Base-by-base conservation (phyloP, 2,797 vertebrate genomes). In the Gymnoscopelus microlampas region DNA sequence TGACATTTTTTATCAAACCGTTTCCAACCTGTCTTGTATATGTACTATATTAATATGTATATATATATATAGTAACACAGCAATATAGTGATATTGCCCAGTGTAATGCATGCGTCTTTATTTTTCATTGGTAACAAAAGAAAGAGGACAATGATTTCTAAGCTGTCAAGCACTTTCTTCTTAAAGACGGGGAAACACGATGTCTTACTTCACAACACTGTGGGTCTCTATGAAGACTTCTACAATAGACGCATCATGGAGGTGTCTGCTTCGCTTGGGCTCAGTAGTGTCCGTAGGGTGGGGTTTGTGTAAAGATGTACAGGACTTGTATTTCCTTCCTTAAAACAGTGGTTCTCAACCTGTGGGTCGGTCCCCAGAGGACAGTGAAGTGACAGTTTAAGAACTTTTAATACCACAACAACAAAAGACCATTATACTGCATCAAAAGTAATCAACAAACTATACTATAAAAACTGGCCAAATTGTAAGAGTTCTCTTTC, bases 51-150 rank as follows among this genome's bases (percentile, higher is more conserved):
- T 32, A 35, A 84, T 79, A 66, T 92, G 86, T 93, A 90, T 87
- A 90, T 81, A 29, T 29, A 29, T 81, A 66, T 89, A 80, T 75
- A 78, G 87, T 90, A 91, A 82, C 88, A 83, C 87, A 89, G 88
- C 83, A 81, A 90, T 86, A 87, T n/a, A n/a, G 83, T 86, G 76
- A 81, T 85, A 80, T 82, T 91, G 87, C 82, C 85, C 85, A 81
- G 81, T 82, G 88, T 92, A 85, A 85, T 88, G 92, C 91, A 93
- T 93, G 93, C 88, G 47, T 81, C 69, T 63, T 85, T 86, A n/a
- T n/a, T n/a, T n/a, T 79, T 83, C 58, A 70, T 69, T 53, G 74
- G 15, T 75, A 69, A 71, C 60, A 44, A 55, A 48, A 60, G 74
- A 63, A 67, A 73, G 78, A 69, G 44, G 78, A 74, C 39, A 72